Evolutionary conservation across 2,888 invertebrate genomes (phyloP), one percentile per base, ranked within the genome.

Genomic region (Gortyna flavago): DNA sequence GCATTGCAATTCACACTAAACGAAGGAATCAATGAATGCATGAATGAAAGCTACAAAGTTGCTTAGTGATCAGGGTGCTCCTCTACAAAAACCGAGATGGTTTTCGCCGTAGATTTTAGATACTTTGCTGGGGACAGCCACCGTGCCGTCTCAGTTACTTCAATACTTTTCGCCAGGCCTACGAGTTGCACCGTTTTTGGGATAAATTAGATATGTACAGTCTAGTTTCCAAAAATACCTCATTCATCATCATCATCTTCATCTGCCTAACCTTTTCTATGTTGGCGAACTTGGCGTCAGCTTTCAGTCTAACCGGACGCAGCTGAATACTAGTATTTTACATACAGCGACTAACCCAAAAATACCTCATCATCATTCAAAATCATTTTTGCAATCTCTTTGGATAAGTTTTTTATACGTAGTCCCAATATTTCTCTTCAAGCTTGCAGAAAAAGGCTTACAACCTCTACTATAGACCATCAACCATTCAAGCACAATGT

Each of bases 401-500:
- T 51, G 18, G 25, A 1, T 6, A 25, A 16, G 35, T 25, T 54
- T 59, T 59, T 25, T 25, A n/a, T 21, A 9, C 13, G 6, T 32
- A 48, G 35, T 38, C n/a, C 3, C 8, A 6, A 25, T 35, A 61
- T 25, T 25, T 59, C 3, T 2, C 32, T 70, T 8, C 11, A 16
- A 16, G 21, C 21, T 16, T 32, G 35, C 11, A 44, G 25, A 44
- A 80, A 80, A 73, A 54, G 29, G 44, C 29, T 80, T 21, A 13
- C 66, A 44, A 48, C 21, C 54, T 18, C 51, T 1, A 2, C 59
- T 48, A 35, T 21, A 51, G 16, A 69, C 32, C 51, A n/a, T 69
- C 29, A 78, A 32, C 69, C 75, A 83, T 79, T 81, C 59, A 73
- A 48, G 57, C 64, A 67, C 71, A 84, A 73, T 88, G 85, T 89